Percentiles rank a stretch among this genome's conserved stretches.
phyloP scores from a whole-genome alignment of 30 jellyfish, hydroid and myxozoan species.

The Hydractinia echinata region DNA sequence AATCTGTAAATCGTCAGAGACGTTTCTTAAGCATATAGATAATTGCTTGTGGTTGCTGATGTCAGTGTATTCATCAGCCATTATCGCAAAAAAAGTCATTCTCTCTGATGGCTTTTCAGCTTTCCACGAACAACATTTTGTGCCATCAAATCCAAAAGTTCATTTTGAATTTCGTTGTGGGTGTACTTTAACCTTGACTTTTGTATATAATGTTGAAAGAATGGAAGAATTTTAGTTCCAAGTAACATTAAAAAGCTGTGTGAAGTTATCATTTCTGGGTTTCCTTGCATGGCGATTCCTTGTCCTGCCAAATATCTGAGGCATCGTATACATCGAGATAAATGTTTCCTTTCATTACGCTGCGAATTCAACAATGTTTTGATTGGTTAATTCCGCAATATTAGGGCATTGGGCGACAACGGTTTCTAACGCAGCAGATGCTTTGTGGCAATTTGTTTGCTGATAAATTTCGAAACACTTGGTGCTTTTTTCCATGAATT shows the following conservation, averaged over 20 bases:
- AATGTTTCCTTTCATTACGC: background rate
- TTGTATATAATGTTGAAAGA: too few species aligned
- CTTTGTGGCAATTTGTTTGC: too few species aligned
- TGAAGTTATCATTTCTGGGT: background rate
- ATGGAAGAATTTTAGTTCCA: background rate
- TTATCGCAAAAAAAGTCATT: too few species aligned
- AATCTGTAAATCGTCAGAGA: conserved; percentile 22
- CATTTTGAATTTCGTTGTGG: background rate
- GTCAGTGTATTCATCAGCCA: too few species aligned
- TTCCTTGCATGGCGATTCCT: conserved; percentile 4
- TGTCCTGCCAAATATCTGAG: conserved; percentile 5
- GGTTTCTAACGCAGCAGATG: too few species aligned
- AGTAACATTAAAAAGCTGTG: background rate
- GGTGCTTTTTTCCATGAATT: too few species aligned
- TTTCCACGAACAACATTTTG: too few species aligned
- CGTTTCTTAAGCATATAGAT: conserved; percentile 38
- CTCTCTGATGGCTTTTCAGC: too few species aligned
- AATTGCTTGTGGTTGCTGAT: conserved; percentile 33
- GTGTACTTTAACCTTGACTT: background rate
- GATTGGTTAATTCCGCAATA: background rate
- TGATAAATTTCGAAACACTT: too few species aligned
- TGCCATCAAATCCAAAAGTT: too few species aligned
- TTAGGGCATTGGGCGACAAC: too few species aligned
- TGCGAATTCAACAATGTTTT: background rate
- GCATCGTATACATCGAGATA: background rate